phyloP scores from a whole-genome alignment of 2,797 vertebrate species.

The Sternarchorhynchus goeldii region DNA sequence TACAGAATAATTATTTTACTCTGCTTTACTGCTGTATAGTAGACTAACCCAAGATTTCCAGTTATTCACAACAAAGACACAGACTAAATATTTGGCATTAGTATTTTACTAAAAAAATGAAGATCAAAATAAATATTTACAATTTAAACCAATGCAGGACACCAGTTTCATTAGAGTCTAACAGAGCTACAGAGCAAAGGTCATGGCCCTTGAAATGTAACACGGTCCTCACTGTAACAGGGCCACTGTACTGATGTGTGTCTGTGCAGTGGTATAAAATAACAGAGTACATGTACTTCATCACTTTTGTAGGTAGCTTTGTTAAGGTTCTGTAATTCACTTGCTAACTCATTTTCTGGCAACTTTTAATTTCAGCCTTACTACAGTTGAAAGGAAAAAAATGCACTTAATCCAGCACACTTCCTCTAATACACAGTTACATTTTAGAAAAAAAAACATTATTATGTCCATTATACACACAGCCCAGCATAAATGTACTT shows the following conservation, averaged over 20 bases:
- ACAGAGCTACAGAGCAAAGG: conserved; percentile 60
- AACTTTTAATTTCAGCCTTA: conserved; percentile 11
- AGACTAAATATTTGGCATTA: conserved; percentile 60
- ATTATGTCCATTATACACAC: conserved; percentile 2
- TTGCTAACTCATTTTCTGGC: neutral
- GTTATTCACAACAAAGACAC: conserved; percentile 58
- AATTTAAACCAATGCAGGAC: conserved; percentile 70
- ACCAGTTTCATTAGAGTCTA: conserved; percentile 67
- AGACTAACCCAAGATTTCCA: neutral
- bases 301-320: neutral
- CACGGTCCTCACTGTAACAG: conserved; percentile 45
- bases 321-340: neutral
- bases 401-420: conserved; percentile 33
- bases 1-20: too few relatives aligned
- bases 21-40: too few relatives aligned
- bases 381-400: conserved; percentile 27
- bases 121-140: conserved; percentile 77
- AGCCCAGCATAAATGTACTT: conserved; percentile 5
- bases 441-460: conserved; percentile 21
- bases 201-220: conserved; percentile 53
- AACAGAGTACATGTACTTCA: conserved; percentile 15
- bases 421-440: conserved; percentile 37
- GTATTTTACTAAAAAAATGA: conserved; percentile 77
- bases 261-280: neutral
- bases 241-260: conserved; percentile 25